A percentile compares a stretch with the other conserved stretches of the same genome.
phyloP scores from a whole-genome alignment of 2,113 vertebrate genomes.

The Grantiella picta region DNA sequence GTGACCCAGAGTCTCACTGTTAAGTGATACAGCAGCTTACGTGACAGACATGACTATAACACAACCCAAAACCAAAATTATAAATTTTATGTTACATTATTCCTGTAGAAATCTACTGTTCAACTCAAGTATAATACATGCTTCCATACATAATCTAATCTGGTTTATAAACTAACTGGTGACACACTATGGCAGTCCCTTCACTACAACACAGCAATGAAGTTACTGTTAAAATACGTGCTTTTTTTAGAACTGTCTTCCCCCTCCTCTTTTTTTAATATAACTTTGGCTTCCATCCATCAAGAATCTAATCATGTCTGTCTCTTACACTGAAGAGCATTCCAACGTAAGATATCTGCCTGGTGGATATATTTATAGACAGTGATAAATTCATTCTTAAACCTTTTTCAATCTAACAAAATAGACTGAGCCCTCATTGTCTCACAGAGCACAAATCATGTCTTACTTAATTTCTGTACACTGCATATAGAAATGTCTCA shows the following conservation, averaged over 20 bases:
- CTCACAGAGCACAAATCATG: background rate
- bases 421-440: background rate
- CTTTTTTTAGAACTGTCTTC: background rate
- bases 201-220: background rate
- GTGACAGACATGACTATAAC: background rate
- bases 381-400: constrained; percentile 15
- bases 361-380: constrained; percentile 21
- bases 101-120: background rate
- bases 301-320: background rate
- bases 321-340: background rate
- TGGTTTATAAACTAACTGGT: background rate
- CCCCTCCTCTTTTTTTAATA: background rate
- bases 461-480: background rate
- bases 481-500: background rate
- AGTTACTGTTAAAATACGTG: background rate
- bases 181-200: background rate
- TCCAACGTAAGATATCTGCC: background rate
- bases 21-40: background rate
- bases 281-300: constrained; percentile 10
- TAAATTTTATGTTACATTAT: background rate
- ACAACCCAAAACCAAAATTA: background rate
- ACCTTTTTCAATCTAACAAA: background rate
- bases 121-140: background rate
- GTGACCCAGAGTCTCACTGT: background rate
- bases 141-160: background rate